Base-by-base conservation (phyloP, 2,797 vertebrate genomes). In the Aphelocoma californica region DNA sequence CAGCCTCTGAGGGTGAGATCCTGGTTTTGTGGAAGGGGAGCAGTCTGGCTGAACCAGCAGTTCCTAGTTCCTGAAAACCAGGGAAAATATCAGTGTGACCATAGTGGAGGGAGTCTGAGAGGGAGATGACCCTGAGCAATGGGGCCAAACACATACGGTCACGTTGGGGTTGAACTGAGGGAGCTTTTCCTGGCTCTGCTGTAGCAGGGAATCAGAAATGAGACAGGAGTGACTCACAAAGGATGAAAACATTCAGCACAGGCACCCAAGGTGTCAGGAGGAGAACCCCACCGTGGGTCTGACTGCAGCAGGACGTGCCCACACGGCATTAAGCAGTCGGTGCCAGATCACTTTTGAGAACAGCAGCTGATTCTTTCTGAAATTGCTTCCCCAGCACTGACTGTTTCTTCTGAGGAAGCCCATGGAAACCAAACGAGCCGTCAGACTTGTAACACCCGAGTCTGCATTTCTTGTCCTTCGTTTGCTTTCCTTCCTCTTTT, bases 401-500 rank as follows among this genome's bases (percentile, higher is more conserved):
- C 42, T 47, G 18, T 26, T 66, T 90, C 36, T 92, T 57, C 14
- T 1, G 11, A 85, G 28, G 84, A 85, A 72, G 44, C 32, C 74
- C 7, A 58, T 34, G 53, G 14, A 89, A 81, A 74, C 58, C 67
- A 82, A 86, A 58, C 0, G 2, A 86, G 42, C 23, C 5, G 0
- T 32, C 74, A 54, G 53, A 36, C 26, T 47, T 20, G 23, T n/a
- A 77, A 51, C 29, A 15, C 31, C 31, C 2, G 1, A 51, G 62
- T 19, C 60, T 47, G 60, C 14, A 7, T 51, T 82, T 77, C 71
- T 77, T 28, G 40, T 61, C 60, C 74, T 73, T 19, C 12, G 2
- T 57, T 83, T 71, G 60, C 62, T 74, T 89, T 79, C 71, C 93
- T 96, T 96, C 96, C 91, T 74, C 88, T 92, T 91, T 86, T 40